Evolutionary conservation across 2,797 vertebrate species (phyloP).

Genomic region (Peromyscus attwateri): DNA sequence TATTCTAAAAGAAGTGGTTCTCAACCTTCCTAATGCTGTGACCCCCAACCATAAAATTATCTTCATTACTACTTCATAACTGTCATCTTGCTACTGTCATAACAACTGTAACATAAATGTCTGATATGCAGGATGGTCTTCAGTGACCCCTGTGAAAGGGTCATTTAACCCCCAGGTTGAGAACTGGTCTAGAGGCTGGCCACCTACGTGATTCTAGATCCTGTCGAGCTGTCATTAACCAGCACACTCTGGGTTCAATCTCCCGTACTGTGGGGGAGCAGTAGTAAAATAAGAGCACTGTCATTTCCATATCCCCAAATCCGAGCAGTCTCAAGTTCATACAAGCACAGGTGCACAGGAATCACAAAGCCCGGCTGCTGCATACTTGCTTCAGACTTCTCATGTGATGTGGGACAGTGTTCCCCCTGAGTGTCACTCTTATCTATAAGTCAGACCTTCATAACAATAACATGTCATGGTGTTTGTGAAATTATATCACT

Average conservation of each 20-base stretch:
- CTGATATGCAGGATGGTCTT: not conserved
- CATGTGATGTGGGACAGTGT: not conserved
- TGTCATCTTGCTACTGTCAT: not conserved
- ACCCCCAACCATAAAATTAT: not conserved
- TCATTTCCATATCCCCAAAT: not conserved
- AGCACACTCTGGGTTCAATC: not conserved
- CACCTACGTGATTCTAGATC: not conserved
- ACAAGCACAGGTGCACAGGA: not conserved
- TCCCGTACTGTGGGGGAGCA: not conserved
- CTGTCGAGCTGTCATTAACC: too few relatives aligned
- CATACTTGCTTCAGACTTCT: not conserved
- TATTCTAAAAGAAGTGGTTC: not conserved
- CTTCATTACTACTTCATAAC: not conserved
- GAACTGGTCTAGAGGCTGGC: not conserved
- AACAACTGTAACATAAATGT: not conserved
- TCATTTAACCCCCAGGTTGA: not conserved
- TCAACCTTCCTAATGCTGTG: not conserved
- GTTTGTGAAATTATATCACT: constrained; percentile 47
- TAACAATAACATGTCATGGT: not conserved
- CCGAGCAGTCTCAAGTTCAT: not conserved
- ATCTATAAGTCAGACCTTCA: not conserved
- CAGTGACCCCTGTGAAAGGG: not conserved
- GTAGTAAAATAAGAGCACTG: not conserved
- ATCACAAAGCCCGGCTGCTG: not conserved
- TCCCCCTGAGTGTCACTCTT: not conserved